Conservation (phyloP, 2,888 invertebrate genomes). For the Machimus rusticus region DNA sequence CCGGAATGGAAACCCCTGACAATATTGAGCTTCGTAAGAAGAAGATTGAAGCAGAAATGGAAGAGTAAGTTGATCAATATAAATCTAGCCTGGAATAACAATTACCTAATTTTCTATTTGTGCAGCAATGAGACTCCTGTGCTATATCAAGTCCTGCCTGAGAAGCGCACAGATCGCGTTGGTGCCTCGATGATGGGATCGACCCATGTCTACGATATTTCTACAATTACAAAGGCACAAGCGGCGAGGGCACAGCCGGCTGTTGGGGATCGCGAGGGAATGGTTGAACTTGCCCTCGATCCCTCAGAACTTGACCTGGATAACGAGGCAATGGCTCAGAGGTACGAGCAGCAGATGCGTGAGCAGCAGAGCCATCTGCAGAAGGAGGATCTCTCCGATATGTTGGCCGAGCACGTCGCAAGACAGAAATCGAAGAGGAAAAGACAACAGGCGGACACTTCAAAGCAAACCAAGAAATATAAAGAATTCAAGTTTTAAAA, state of each 20-base stretch:
- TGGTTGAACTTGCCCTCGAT: slow-evolving; percentile 94
- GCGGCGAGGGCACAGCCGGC: slow-evolving; percentile 49
- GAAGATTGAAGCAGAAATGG: slow-evolving; percentile 95
- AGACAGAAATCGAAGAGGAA: slow-evolving; percentile 96
- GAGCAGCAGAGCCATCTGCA: slow-evolving; percentile 89
- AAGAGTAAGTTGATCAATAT: slow-evolving; percentile 71
- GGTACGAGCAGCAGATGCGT: slow-evolving; percentile 95
- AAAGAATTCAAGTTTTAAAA: slow-evolving; percentile 95
- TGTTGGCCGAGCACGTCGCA: slow-evolving; percentile 98
- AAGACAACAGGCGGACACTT: slow-evolving; percentile 87
- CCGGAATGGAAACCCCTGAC: slow-evolving; percentile 98
- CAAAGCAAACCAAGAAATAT: slow-evolving; percentile 94
- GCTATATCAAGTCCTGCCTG: slow-evolving; percentile 93
- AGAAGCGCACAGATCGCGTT: slow-evolving; percentile 89
- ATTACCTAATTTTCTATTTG: slow-evolving; percentile 43
- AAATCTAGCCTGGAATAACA: neutral
- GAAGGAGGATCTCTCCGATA: slow-evolving; percentile 96
- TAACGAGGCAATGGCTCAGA: slow-evolving; percentile 92
- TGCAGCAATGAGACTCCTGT: slow-evolving; percentile 89
- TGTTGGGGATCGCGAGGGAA: slow-evolving; percentile 68
- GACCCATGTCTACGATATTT: slow-evolving; percentile 96
- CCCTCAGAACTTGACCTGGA: slow-evolving; percentile 97
- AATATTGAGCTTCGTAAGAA: slow-evolving; percentile 97
- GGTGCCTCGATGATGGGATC: slow-evolving; percentile 97
- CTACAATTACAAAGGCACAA: slow-evolving; percentile 66